Percentiles rank a stretch among this genome's conserved stretches.
These are phyloP conservation scores for Esox masquinongy DNA, from an alignment of 2,797 vertebrate genomes.

Conservation along the genomic window DNA sequence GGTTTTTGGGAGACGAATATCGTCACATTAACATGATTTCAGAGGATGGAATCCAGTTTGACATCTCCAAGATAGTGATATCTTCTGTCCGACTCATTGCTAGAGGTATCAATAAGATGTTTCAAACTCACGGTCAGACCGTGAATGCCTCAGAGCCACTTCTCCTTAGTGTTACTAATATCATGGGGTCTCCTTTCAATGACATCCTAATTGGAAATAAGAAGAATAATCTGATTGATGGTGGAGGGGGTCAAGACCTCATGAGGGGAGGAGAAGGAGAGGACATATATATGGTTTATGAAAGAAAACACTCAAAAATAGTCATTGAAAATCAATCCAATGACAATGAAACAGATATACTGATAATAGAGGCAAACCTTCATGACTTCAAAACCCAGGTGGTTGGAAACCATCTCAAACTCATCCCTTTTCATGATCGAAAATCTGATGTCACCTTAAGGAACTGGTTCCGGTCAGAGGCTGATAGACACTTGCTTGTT, in stretches of 20 bases:
- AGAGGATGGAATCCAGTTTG: conserved; percentile 49
- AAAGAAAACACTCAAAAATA: not conserved
- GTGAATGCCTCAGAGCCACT: conserved; percentile 31
- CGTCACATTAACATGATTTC: conserved; percentile 56
- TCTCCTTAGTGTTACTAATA: conserved; percentile 35
- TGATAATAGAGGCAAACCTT: conserved; percentile 48
- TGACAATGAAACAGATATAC: conserved; percentile 51
- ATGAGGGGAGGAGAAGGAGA: conserved; percentile 54
- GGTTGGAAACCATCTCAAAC: conserved; percentile 1
- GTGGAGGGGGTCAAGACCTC: conserved; percentile 51
- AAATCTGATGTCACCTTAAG: conserved; percentile 22
- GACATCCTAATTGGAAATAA: conserved; percentile 49
- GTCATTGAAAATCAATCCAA: conserved; percentile 47
- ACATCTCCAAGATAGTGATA: conserved; percentile 39
- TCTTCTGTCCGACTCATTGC: conserved; percentile 46
- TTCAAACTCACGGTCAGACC: fast-evolving
- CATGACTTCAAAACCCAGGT: conserved; percentile 26
- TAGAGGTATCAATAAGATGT: conserved; percentile 50
- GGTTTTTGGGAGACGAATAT: conserved; percentile 54
- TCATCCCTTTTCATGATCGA: not conserved
- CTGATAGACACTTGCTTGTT: conserved; percentile 38
- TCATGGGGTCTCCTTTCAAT: conserved; percentile 37
- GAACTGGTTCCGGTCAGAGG: conserved; percentile 53
- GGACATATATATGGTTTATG: conserved; percentile 56
- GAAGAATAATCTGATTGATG: conserved; percentile 54